Evolutionary conservation across 2,113 vertebrate species (phyloP), one percentile per base, ranked within the genome.

Genomic region (Pteronura brasiliensis): DNA sequence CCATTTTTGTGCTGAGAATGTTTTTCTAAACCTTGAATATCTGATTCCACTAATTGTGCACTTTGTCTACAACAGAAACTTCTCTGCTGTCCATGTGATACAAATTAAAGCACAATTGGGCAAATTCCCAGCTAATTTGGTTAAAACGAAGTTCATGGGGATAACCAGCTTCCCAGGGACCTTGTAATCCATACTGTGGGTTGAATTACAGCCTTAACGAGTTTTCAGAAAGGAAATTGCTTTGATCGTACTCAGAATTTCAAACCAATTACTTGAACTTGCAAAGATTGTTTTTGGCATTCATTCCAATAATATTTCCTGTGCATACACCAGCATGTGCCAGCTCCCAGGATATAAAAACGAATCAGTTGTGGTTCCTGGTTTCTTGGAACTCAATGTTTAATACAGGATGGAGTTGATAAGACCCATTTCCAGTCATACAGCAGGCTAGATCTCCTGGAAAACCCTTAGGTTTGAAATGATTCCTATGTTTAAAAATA

Each of bases 141-240:
- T 63, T 72, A 67, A 88, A 94, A 82, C 52, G 79, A 44, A 20
- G 3, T 27, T 71, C 47, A 14, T 3, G 3, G 72, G 72, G 52
- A 55, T 92, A 80, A 85, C 20, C 72, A 77, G 23, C 29, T 92
- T 61, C 59, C 84, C 39, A 52, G 52, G 84, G 63, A 85, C 65
- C 65, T 84, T 44, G n/a, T n/a, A 49, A 79, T 69, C 85, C 36
- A 44, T 17, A 79, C 25, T 17, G 34, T 82, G 59, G 29, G 47
- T 14, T 55, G 23, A 86, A 14, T 90, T 69, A 47, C 15, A 77
- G 74, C 55, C 31, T 83, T 92, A 55, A 55, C 72, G 71, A 81
- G 17, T 88, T 86, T 83, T 55, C 67, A 79, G 86, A 72, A 92
- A 57, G 89, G 89, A 96, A 97, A 72, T 57, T 44, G 74, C 79